Evolutionary conservation across 1,140 invertebrate genomes (phyloP), one percentile per base, ranked within the genome.

Genomic region (Aphis gossypii): DNA sequence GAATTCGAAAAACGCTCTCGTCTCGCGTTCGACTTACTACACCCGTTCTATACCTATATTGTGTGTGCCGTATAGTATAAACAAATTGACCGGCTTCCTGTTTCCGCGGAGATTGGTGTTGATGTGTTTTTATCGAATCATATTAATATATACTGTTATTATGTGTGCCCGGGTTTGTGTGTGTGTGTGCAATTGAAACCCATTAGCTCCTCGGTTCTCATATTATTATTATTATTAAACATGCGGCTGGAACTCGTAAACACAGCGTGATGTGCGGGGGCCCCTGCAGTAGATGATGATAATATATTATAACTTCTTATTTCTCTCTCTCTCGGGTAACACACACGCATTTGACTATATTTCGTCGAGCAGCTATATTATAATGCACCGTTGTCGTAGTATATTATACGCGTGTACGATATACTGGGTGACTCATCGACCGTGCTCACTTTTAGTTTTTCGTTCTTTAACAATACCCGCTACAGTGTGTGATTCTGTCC

Each of bases 21-120:
- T 83, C 83, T 38, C 9, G 38, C 11, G 83, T 25, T 25, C 41
- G 6, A 18, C 83, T 4, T 7, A 41, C 38, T 41, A 3, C 3
- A 3, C 38, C 2, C 38, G 46, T 20, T 4, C 18, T 51, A 51
- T 51, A 51, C 1, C 11, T 48, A 11, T 14, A 11, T 46, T 11
- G 6, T 1, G 4, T 7, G 82, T 38, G 14, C 30, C 11, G 9
- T 14, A n/a, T 35, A 46, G 25, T 83, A 83, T 92, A 92, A 92
- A 92, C 91, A 92, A 83, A 92, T 92, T 83, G 91, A 92, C 91
- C 76, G 68, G 91, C 91, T 92, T 92, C 91, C 91, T 92, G 91
- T 76, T 92, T n/a, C 90, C 90, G 18, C 48, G 54, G 35, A 38
- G 21, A 56, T 51, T 35, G 46, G 86, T 54, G 87, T 89, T 89